Evolutionary conservation across 92 coral and sea anemone species (phyloP).

Genomic region (Actinostola sp.): DNA sequence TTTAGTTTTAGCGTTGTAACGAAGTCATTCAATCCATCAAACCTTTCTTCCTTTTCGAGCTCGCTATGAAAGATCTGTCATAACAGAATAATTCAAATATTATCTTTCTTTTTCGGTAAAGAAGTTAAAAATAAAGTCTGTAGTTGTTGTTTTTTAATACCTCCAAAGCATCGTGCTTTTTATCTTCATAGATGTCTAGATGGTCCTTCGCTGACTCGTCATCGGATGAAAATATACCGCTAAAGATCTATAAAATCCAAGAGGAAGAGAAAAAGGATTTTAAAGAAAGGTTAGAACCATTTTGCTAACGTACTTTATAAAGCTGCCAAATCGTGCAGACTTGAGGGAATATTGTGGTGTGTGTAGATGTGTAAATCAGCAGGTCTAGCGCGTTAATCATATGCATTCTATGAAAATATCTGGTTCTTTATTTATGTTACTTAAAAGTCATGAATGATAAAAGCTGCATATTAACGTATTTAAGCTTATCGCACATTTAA

Average conservation of each 20-base stretch:
- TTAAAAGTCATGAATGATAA: neutral
- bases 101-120: neutral
- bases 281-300: neutral
- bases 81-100: neutral
- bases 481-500: too few relatives aligned
- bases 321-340: too few relatives aligned
- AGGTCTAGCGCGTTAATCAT: too few relatives aligned
- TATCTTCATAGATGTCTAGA: slow-evolving; percentile 46
- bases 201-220: slow-evolving; percentile 41
- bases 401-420: neutral
- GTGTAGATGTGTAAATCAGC: too few relatives aligned
- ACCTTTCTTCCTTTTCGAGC: slow-evolving; percentile 63
- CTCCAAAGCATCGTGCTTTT: slow-evolving; percentile 63
- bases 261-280: neutral
- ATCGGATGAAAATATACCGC: slow-evolving; percentile 8
- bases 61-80: slow-evolving; percentile 62
- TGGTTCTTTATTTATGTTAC: too few relatives aligned
- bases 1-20: slow-evolving; percentile 61
- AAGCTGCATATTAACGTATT: neutral
- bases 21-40: slow-evolving; percentile 65
- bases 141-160: slow-evolving; percentile 8
- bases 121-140: neutral
- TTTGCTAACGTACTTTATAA: too few relatives aligned
- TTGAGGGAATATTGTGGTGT: too few relatives aligned
- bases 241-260: neutral